Conservation (phyloP, 2,888 invertebrate genomes). For the Xylocampa areola region DNA sequence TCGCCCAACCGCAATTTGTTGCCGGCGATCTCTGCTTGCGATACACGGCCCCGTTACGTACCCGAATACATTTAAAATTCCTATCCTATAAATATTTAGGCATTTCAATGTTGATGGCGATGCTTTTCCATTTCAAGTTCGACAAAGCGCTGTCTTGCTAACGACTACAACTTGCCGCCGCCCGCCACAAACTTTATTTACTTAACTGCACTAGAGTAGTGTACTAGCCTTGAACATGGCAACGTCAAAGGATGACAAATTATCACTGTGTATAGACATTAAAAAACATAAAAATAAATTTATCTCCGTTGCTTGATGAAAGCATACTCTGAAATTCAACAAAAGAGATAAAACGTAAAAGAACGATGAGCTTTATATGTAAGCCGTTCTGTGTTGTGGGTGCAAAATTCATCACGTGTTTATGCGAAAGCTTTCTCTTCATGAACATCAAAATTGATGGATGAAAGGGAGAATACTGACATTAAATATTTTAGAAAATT, state of each 20-base stretch:
- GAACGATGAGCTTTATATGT: conserved; percentile 19
- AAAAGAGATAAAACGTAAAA: conserved; percentile 41
- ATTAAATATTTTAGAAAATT: conserved; percentile 13
- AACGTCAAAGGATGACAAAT: conserved; percentile 21
- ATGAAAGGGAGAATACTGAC: conserved; percentile 18
- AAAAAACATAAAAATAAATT: conserved; percentile 35
- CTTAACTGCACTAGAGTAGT: conserved; percentile 10
- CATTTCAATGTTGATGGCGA: conserved; percentile 68
- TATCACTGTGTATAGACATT: conserved; percentile 21
- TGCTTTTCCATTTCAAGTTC: conserved; percentile 65
- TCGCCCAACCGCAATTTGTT: conserved; percentile 87
- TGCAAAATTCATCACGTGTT: conserved; percentile 43
- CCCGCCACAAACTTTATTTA: conserved; percentile 16
- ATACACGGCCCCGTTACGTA: conserved; percentile 75
- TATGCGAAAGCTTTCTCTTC: conserved; percentile 18
- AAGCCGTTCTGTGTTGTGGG: conserved; percentile 15
- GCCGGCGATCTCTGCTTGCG: conserved; percentile 82
- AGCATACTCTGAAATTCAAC: conserved; percentile 34
- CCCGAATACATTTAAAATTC: conserved; percentile 81
- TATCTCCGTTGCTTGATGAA: conserved; percentile 24
- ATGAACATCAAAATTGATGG: conserved; percentile 30
- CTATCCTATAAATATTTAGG: conserved; percentile 79
- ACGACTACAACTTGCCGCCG: conserved; percentile 18
- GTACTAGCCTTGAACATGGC: conserved; percentile 10
- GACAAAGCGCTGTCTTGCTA: conserved; percentile 41